These are phyloP conservation scores for Gorsachius magnificus DNA, from an alignment of 2,797 vertebrate species.

Conservation along the genomic window DNA sequence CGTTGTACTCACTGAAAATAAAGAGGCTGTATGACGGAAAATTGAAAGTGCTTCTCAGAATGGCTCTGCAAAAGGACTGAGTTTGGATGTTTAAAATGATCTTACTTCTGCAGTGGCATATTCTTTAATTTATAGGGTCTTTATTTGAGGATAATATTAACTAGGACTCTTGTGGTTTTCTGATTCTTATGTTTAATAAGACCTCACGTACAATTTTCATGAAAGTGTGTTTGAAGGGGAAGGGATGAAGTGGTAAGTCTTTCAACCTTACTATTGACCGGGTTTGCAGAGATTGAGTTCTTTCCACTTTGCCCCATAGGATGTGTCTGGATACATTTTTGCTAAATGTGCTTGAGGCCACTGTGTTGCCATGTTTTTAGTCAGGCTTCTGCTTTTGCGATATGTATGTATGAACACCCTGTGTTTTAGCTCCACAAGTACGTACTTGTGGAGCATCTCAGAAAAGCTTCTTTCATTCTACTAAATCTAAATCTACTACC, in stretches of 20 bases:
- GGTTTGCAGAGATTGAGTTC: not conserved
- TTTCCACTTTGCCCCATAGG: not conserved
- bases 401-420: not conserved
- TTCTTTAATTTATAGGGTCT: not conserved
- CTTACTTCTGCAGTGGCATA: not conserved
- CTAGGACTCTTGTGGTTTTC: not conserved
- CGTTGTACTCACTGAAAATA: not conserved
- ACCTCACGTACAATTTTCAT: not conserved
- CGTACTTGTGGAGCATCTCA: not conserved
- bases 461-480: not conserved
- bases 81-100: not conserved
- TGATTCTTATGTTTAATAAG: not conserved
- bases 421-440: not conserved
- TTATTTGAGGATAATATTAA: not conserved
- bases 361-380: accelerated
- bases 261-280: not conserved
- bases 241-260: not conserved
- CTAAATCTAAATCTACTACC: not conserved
- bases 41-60: not conserved
- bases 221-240: not conserved
- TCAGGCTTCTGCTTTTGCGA: not conserved
- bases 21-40: not conserved
- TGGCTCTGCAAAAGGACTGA: not conserved
- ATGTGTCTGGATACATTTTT: not conserved
- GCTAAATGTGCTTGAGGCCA: not conserved